phyloP scores from a whole-genome alignment of 2,113 vertebrate genomes.

The Chloebia gouldiae region DNA sequence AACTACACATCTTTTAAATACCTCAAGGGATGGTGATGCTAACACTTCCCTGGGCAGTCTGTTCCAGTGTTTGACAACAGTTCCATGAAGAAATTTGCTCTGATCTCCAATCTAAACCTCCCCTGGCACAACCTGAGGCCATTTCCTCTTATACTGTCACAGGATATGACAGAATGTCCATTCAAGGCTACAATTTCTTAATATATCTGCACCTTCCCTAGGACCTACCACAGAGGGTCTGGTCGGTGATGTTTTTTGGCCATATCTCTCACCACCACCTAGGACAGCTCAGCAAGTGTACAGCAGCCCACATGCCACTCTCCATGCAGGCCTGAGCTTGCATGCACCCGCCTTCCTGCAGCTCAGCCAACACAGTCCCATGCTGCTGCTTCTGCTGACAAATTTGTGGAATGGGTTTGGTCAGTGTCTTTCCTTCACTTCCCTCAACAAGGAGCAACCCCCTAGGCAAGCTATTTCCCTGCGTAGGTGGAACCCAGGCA shows the following conservation, averaged over 20 bases:
- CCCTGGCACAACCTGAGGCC: not conserved
- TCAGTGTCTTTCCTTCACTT: not conserved
- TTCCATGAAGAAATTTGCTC: not conserved
- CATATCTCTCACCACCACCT: not conserved
- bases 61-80: not conserved
- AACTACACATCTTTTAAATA: not conserved
- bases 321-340: not conserved
- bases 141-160: not conserved
- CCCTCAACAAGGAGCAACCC: not conserved
- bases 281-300: accelerated
- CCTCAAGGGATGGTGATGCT: not conserved
- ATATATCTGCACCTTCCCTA: not conserved
- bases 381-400: not conserved
- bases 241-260: not conserved
- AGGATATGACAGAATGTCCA: not conserved
- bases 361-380: not conserved
- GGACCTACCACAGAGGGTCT: not conserved
- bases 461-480: not conserved
- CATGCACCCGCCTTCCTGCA: accelerated
- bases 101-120: not conserved
- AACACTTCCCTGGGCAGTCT: not conserved
- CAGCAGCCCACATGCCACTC: accelerated
- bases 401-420: not conserved
- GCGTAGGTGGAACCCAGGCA: not conserved
- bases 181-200: not conserved